Base-by-base conservation (phyloP, 37 sponge, comb jelly and placozoan species). In the Bolinopsis microptera region DNA sequence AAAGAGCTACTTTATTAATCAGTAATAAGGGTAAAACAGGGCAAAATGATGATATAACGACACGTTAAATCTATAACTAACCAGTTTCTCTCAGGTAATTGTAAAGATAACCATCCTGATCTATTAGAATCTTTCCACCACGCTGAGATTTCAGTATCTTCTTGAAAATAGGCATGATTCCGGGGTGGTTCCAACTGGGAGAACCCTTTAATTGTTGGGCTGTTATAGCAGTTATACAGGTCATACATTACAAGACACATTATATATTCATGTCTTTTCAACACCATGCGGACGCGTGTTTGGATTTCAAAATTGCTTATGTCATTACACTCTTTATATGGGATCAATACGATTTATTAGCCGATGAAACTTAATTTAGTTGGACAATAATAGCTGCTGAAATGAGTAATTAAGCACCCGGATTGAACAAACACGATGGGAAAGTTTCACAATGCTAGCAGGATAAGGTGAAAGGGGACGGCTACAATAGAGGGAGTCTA, bases 111-210 rank as follows among this genome's bases (percentile, higher is more conserved):
- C 74, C 74, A 24, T 70, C 74, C 26, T 70, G 74, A 22, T 70
- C 74, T 9, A 70, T 70, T 22, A 70, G 74, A n/a, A 70, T 70
- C 74, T 70, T 70, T n/a, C 74, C 74, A 26, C 74, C 74, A 28
- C 74, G 74, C 26, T 70, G 74, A 9, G 74, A 70, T 28, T 70
- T 26, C 26, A 70, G 74, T 8, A 70, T 70, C 74, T 70, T 70
- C 26, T 70, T 70, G 30, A 70, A 70, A 22, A 28, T 26, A 9
- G 74, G 74, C 74, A 70, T 70, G 3, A 18, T 61, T 21, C 18
- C 68, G 68, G 18, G 68, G 9, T 18, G 9, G 18, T 61, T 61
- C 68, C 68, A 61, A 61, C 68, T 61, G 18, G 9, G 18, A 61
- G 18, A n/a, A n/a, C n/a, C 61, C 61, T 48, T 48, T 48, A 48